These are phyloP conservation scores for Teleogryllus occipitalis DNA, from an alignment of 1,140 invertebrate genomes.

Conservation along the genomic window DNA sequence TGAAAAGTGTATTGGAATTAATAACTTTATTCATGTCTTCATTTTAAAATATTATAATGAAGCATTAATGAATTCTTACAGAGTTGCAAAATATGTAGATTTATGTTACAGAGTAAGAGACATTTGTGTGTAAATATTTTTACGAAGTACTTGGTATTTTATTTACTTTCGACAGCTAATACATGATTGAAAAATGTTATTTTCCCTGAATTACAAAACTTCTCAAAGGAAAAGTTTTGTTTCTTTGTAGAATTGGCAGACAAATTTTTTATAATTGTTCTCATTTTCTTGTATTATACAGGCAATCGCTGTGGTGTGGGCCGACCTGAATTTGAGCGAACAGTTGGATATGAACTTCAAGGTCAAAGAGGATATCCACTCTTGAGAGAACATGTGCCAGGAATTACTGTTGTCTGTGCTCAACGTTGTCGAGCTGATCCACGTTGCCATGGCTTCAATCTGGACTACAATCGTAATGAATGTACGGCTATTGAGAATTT, in stretches of 20 bases:
- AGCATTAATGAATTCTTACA: too few relatives aligned
- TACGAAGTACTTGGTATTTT: too few relatives aligned
- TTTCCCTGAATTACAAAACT: too few relatives aligned
- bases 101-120: too few relatives aligned
- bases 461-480: slow-evolving; percentile 39
- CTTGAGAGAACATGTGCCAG: slow-evolving; percentile 31
- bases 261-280: background rate
- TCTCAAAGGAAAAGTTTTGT: background rate
- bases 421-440: slow-evolving; percentile 33
- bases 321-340: slow-evolving; percentile 37
- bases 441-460: slow-evolving; percentile 37
- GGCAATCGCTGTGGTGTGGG: slow-evolving; percentile 19
- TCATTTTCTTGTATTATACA: background rate
- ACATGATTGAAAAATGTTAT: too few relatives aligned
- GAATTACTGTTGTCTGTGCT: slow-evolving; percentile 37
- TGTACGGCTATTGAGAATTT: slow-evolving; percentile 35
- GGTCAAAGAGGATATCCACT: slow-evolving; percentile 30
- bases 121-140: too few relatives aligned
- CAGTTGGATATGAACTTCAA: slow-evolving; percentile 37
- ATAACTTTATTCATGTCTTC: too few relatives aligned
- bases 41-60: too few relatives aligned
- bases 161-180: too few relatives aligned
- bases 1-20: too few relatives aligned
- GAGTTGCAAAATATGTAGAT: too few relatives aligned
- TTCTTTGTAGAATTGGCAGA: background rate